Conservation (phyloP, 1,140 invertebrate genomes). For the Drosophila mojavensis region DNA sequence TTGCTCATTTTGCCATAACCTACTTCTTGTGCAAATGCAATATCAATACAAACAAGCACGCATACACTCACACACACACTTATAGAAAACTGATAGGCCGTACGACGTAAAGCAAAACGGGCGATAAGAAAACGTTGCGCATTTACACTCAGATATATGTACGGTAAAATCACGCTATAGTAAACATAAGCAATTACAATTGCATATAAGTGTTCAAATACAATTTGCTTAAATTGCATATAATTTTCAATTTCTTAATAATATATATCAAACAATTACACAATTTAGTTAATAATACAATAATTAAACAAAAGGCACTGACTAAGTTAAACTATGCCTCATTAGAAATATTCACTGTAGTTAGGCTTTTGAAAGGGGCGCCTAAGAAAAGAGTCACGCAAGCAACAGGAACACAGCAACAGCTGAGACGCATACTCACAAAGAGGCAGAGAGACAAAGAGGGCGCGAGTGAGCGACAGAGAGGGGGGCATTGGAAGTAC, state of each 20-base stretch:
- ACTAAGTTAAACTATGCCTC: background rate
- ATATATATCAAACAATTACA: background rate
- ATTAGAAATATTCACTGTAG: background rate
- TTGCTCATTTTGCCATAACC: conserved; percentile 71
- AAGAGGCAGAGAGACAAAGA: background rate
- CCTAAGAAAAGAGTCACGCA: conserved; percentile 67
- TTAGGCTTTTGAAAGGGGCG: conserved; percentile 14
- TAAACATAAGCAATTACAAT: background rate
- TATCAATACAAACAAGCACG: conserved; percentile 32
- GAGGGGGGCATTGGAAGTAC: background rate
- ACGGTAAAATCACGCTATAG: background rate
- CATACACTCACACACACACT: conserved; percentile 24
- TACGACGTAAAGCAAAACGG: conserved; percentile 44
- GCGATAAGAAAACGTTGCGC: conserved; percentile 78
- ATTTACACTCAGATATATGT: conserved; percentile 49
- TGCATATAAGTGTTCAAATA: background rate
- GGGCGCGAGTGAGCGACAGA: background rate
- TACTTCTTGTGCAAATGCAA: conserved; percentile 72
- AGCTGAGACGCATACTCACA: conserved; percentile 1
- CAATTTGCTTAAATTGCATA: background rate
- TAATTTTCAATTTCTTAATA: background rate
- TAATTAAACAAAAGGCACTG: background rate
- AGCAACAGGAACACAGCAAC: conserved; percentile 28
- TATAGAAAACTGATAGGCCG: conserved; percentile 54
- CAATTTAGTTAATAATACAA: too few species aligned